These are phyloP conservation scores for Natrix natrix DNA, from an alignment of 2,797 vertebrate genomes.

Conservation along the genomic window DNA sequence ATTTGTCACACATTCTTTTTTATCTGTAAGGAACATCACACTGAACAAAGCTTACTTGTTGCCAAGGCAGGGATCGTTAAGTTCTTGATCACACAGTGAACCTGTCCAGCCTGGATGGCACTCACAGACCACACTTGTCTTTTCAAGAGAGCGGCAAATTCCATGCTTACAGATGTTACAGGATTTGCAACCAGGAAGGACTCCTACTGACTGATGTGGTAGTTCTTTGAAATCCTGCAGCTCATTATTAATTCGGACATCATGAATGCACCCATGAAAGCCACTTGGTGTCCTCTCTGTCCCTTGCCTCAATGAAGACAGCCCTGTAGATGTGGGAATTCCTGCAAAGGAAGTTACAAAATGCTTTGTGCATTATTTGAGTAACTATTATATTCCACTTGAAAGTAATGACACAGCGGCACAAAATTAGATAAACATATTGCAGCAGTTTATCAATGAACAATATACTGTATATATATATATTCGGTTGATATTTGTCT, in stretches of 20 bases:
- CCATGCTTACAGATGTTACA: constrained; percentile 92
- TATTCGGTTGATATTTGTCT: background rate
- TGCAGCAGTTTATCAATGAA: background rate
- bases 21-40: background rate
- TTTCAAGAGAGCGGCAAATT: constrained; percentile 85
- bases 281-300: constrained; percentile 84
- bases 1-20: background rate
- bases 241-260: constrained; percentile 91
- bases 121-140: constrained; percentile 87
- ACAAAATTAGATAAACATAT: background rate
- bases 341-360: constrained; percentile 71
- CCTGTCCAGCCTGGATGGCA: constrained; percentile 87
- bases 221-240: constrained; percentile 87
- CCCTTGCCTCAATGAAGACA: constrained; percentile 85
- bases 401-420: background rate
- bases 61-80: constrained; percentile 79
- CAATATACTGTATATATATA: background rate
- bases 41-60: constrained; percentile 77
- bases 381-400: background rate
- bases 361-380: background rate
- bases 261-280: constrained; percentile 93
- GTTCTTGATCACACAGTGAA: constrained; percentile 85
- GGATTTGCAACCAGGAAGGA: constrained; percentile 90
- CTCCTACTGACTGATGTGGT: constrained; percentile 76
- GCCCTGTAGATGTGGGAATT: constrained; percentile 83